Conservation (phyloP, 2,113 vertebrate genomes). For the Penelope pileata region DNA sequence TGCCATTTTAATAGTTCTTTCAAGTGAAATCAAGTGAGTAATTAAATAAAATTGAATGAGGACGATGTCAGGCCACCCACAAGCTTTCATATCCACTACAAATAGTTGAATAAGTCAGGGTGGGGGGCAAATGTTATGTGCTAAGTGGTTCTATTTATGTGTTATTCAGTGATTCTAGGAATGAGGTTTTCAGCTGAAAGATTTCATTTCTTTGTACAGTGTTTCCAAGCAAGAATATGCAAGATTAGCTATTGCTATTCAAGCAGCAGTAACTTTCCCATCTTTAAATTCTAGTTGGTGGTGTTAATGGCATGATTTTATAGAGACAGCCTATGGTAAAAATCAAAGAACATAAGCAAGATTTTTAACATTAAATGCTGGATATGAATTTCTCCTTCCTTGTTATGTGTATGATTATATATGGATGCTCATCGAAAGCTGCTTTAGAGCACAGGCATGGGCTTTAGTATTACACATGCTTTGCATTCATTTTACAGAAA, state of each 20-base stretch:
- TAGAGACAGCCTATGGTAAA: not conserved
- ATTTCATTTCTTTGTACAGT: slow-evolving; percentile 33
- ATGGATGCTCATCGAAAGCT: not conserved
- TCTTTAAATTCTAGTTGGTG: not conserved
- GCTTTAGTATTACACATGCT: not conserved
- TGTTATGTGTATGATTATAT: not conserved
- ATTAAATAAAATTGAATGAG: slow-evolving; percentile 71
- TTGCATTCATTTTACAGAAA: not conserved
- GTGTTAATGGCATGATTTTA: not conserved
- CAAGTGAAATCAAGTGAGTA: slow-evolving; percentile 75
- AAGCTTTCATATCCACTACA: slow-evolving; percentile 49
- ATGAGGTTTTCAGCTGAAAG: slow-evolving; percentile 55
- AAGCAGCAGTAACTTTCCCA: slow-evolving; percentile 22
- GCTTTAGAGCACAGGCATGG: not conserved
- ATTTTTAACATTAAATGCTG: slow-evolving; percentile 11
- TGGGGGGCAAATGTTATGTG: not conserved
- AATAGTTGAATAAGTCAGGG: slow-evolving; percentile 39
- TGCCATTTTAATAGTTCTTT: slow-evolving; percentile 76
- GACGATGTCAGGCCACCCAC: slow-evolving; percentile 61
- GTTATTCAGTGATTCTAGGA: slow-evolving; percentile 38
- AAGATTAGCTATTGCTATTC: not conserved
- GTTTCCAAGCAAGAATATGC: slow-evolving; percentile 21
- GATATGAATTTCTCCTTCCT: not conserved
- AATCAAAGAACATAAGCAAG: slow-evolving; percentile 1
- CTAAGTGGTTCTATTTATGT: slow-evolving; percentile 54